Base-by-base conservation (phyloP, 2,888 invertebrate species). In the Ellobium chinense region DNA sequence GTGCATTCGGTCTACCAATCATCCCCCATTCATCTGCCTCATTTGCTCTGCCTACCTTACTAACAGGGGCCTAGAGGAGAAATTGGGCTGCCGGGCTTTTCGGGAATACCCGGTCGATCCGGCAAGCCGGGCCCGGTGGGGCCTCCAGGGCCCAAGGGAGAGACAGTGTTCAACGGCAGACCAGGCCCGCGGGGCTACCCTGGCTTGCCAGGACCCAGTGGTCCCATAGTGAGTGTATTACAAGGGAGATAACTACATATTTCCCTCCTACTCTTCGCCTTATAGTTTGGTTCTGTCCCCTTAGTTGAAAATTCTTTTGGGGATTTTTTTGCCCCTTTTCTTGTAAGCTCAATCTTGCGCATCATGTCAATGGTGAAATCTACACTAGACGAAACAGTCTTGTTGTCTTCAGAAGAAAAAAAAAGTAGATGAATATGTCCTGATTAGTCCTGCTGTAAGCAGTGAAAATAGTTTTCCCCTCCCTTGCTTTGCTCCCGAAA, bases 151-250 rank as follows among this genome's bases (percentile, higher is more conserved):
- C 80, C 72, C 46, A 86, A 87, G 77, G 90, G 90, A 31, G 87
- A 85, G 63, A 90, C 97, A 97, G 94, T 96, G 96, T 89, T 97
- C 97, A 94, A 96, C 97, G 85, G 97, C 96, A 58, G 34, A 66
- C 79, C 77, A 62, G 81, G 81, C 65, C 75, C 73, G 12, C 63
- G 74, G 29, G 83, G 83, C 5, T 39, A 62, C n/a, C 79, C 77
- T 4, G 85, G 85, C 37, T 46, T 65, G 69, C 78, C 70, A 21
- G 83, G 85, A 18, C 82, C 83, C 18, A 54, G 73, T 54, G 85
- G 85, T 12, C 82, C 81, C 68, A 80, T 60, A 81, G 85, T 85
- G 85, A 85, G 85, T 85, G 29, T 54, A 34, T 70, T 36, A 37
- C 62, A 46, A 62, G 70, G 56, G 60, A 46, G 46, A 70, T 9